Conservation (phyloP, 2,113 vertebrate genomes). For the Lycaon pictus region DNA sequence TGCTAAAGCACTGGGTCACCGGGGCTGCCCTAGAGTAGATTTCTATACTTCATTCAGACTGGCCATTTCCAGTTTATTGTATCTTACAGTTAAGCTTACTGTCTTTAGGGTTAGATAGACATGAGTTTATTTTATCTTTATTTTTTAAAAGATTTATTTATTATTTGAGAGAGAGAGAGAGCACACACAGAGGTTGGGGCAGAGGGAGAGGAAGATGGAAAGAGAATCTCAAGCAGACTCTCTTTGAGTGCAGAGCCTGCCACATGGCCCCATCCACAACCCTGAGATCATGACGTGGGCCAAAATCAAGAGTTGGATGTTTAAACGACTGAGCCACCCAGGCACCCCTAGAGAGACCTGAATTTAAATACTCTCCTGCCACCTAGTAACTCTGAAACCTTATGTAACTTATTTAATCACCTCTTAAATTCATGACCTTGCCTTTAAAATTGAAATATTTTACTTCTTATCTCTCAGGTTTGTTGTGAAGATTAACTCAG, state of each 20-base stretch:
- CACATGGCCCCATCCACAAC: neutral
- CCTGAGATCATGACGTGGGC: neutral
- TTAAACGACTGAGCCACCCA: neutral
- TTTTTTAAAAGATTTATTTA: neutral
- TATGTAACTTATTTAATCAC: neutral
- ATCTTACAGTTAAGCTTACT: neutral
- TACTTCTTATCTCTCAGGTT: neutral
- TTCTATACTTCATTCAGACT: neutral
- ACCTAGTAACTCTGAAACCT: neutral
- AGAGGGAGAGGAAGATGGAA: neutral
- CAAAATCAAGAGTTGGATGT: neutral
- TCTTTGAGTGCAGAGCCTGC: neutral
- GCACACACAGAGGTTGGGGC: neutral
- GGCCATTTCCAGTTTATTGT: neutral
- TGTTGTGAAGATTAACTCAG: constrained; percentile 21
- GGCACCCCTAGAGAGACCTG: neutral
- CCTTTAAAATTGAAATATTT: neutral
- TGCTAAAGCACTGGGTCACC: too few species aligned
- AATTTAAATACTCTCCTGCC: constrained; percentile 3
- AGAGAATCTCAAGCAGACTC: neutral
- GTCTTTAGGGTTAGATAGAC: neutral
- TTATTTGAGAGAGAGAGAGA: neutral
- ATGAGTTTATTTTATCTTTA: neutral
- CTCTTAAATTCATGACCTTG: neutral
- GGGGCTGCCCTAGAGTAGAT: neutral